These are phyloP conservation scores for Danaus chrysippus DNA, from an alignment of 2,888 invertebrate genomes.

Conservation along the genomic window DNA sequence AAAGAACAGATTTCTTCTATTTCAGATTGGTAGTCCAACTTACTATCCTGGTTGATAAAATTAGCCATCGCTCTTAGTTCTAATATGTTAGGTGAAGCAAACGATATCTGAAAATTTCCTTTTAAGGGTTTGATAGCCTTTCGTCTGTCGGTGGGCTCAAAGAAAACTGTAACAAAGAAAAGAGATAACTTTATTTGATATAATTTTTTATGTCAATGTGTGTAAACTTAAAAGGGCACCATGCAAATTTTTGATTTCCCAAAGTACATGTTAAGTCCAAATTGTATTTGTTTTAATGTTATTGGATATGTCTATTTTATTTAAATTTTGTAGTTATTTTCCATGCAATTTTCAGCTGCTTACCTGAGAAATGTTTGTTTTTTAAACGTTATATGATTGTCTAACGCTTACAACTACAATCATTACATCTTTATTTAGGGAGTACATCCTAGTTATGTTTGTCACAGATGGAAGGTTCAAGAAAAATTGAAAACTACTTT, in stretches of 20 bases:
- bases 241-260: neutral
- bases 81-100: conserved; percentile 88
- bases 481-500: too few species aligned
- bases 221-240: neutral
- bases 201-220: neutral
- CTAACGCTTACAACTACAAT: too few species aligned
- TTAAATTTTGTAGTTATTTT: too few species aligned
- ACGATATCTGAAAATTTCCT: conserved; percentile 69
- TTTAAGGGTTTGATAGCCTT: conserved; percentile 86
- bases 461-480: too few species aligned
- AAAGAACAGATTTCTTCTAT: conserved; percentile 41
- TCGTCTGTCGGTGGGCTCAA: conserved; percentile 91
- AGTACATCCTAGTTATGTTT: too few species aligned
- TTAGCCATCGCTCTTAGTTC: conserved; percentile 85
- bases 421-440: too few species aligned
- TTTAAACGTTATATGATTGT: too few species aligned
- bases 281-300: too few species aligned
- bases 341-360: too few species aligned
- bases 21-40: conserved; percentile 36
- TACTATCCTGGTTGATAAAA: conserved; percentile 54
- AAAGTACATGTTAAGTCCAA: too few species aligned
- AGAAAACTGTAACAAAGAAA: conserved; percentile 84
- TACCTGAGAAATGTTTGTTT: too few species aligned
- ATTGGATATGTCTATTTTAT: too few species aligned
- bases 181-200: neutral